Base-by-base conservation (phyloP, 1,140 invertebrate genomes). In the Mycetomoellerius zeteki region DNA sequence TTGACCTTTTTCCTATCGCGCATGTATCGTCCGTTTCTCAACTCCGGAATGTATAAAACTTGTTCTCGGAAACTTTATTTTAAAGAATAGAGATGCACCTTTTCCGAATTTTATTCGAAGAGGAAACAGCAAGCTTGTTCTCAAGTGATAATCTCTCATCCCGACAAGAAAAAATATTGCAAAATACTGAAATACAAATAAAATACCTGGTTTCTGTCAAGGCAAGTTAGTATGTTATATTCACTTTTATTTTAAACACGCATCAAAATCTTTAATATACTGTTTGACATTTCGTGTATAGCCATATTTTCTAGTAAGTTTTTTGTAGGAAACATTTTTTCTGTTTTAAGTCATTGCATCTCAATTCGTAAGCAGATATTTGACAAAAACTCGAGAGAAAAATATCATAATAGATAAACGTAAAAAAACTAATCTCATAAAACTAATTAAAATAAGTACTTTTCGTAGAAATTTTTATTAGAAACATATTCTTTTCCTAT, bases 1-100 rank as follows among this genome's bases (percentile, higher is more conserved):
- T 80, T 33, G 16, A 52, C 52, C 64, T 54, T 67, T 81, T 37
- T 37, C 47, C 30, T 81, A 81, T 81, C 77, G 77, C n/a, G 30
- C 16, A 16, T 52, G 30, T 33, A 52, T 80, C 62, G 16, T 24
- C 16, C 30, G 24, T 54, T 37, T 77, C 60, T 62, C 30, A 19
- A 6, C 12, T 54, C 16, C 21, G 47, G 30, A 64, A 78, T 21
- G 58, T 24, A 19, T 33, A 16, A 80, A 56, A 33, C 33, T 37
- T n/a, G 65, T 82, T 24, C 33, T 27, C n/a, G 12, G 3, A 19
- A 12, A 24, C 30, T 82, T 72, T 16, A 21, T 58, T 56, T 43
- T 37, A 37, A 81, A 5, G 47, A 71, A 24, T 27, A 33, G 21
- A 14, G 10, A 21, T 16, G 21, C 16, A 27, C 10, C 52, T 43